Evolutionary conservation across 2,113 vertebrate species (phyloP).

Genomic region (Megaceryle maxima): DNA sequence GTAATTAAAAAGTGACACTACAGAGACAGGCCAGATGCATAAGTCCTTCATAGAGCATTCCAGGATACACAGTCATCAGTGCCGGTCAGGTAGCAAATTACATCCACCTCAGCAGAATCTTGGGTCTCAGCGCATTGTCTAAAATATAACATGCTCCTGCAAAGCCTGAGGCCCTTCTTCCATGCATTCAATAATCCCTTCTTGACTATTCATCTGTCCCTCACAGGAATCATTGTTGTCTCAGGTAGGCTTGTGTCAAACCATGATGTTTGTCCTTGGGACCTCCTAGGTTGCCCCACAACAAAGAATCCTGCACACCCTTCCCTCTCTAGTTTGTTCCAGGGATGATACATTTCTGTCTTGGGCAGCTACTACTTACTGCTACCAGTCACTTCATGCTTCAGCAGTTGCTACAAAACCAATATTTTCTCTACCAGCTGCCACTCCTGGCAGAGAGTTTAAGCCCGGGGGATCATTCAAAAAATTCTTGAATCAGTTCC

Average conservation of each 20-base stretch:
- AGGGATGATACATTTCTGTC: neutral
- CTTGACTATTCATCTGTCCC: neutral
- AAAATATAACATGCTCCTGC: neutral
- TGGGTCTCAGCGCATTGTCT: neutral
- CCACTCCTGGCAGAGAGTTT: neutral
- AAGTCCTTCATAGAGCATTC: neutral
- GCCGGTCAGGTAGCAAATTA: neutral
- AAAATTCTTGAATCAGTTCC: neutral
- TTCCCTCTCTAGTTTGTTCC: neutral
- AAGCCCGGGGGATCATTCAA: neutral
- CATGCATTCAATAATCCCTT: accelerated
- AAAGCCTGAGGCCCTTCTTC: neutral
- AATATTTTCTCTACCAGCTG: neutral
- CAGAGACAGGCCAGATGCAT: neutral
- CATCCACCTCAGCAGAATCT: neutral
- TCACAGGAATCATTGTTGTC: neutral
- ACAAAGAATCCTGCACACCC: neutral
- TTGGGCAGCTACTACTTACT: neutral
- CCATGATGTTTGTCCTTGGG: neutral
- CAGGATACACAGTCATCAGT: accelerated
- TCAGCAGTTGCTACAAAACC: neutral
- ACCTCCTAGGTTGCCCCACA: neutral
- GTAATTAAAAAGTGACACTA: neutral
- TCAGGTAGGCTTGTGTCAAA: neutral
- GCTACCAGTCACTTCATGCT: neutral